Base-by-base conservation (phyloP, 2,888 invertebrate species). In the Eudemis profundana region DNA sequence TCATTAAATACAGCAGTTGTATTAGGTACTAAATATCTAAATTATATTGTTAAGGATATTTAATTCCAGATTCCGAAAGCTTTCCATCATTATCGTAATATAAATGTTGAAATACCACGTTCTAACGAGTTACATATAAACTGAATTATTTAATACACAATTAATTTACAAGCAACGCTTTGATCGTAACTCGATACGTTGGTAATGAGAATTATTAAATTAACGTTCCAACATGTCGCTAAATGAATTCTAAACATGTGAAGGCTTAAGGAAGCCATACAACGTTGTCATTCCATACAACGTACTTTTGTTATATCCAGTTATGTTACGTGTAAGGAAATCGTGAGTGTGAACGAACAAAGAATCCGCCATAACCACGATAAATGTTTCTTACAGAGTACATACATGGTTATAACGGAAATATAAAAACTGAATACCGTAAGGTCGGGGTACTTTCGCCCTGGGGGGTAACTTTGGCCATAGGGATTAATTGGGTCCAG, bases 231-330 rank as follows among this genome's bases (percentile, higher is more conserved):
- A 51, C 40, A 53, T 49, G 62, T 60, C 66, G 68, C 60, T 64
- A 54, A 71, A 70, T 69, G 64, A 69, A 69, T 72, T 69, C 47
- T 54, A 61, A 64, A 49, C 68, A 72, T 61, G 68, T 53, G 66
- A 68, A 70, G 70, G 68, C 57, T 63, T 61, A 62, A 68, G 65
- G 68, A 67, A 70, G 60, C 40, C 49, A 27, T 33, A 56, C 53
- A 53, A 15, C 19, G 29, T 46, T 51, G 59, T 27, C 46, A 64
- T 69, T 68, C 66, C 67, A 60, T 57, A 63, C 61, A 61, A n/a
- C 66, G 56, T 56, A 49, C 54, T 56, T 59, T 8, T 59, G 42
- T 50, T 23, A 21, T 38, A 27, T 27, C 27, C 27, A n/a, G n/a
- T n/a, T n/a, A 27, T 27, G 27, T 27, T 27, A 33, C 33, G 17